Evolutionary conservation across 2,113 vertebrate species (phyloP).

Genomic region (Gnathonemus longibarbis): DNA sequence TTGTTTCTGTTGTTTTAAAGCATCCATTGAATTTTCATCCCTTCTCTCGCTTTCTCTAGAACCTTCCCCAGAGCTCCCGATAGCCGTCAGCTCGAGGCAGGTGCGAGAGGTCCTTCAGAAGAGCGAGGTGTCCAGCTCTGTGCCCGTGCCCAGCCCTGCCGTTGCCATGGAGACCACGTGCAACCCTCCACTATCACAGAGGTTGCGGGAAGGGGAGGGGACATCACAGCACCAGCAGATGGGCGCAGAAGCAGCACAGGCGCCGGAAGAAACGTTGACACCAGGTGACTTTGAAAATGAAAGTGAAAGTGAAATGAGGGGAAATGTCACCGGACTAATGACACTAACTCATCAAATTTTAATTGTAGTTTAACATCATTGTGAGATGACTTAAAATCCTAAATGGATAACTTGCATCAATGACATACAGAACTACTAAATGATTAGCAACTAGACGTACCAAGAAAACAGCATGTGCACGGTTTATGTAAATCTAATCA

Average conservation of each 20-base stretch:
- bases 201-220: conserved; percentile 46
- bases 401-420: not conserved
- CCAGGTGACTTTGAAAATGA: conserved; percentile 38
- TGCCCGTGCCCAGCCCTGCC: conserved; percentile 53
- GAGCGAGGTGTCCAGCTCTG: conserved; percentile 63
- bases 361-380: not conserved
- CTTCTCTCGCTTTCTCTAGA: not conserved
- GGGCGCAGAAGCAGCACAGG: conserved; percentile 31
- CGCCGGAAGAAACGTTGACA: conserved; percentile 33
- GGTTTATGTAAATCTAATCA: not conserved
- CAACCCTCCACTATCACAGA: conserved; percentile 40
- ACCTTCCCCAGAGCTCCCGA: conserved; percentile 53
- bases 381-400: not conserved
- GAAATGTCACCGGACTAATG: not conserved
- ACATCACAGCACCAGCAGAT: conserved; percentile 31
- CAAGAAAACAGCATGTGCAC: not conserved
- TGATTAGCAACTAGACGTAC: not conserved
- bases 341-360: not conserved
- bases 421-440: not conserved
- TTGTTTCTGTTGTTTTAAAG: not conserved
- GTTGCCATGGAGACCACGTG: conserved; percentile 45
- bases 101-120: conserved; percentile 59
- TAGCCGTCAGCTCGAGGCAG: conserved; percentile 64
- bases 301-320: not conserved
- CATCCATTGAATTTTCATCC: not conserved